phyloP scores from a whole-genome alignment of 2,888 invertebrate genomes.

The Aricia artaxerxes region DNA sequence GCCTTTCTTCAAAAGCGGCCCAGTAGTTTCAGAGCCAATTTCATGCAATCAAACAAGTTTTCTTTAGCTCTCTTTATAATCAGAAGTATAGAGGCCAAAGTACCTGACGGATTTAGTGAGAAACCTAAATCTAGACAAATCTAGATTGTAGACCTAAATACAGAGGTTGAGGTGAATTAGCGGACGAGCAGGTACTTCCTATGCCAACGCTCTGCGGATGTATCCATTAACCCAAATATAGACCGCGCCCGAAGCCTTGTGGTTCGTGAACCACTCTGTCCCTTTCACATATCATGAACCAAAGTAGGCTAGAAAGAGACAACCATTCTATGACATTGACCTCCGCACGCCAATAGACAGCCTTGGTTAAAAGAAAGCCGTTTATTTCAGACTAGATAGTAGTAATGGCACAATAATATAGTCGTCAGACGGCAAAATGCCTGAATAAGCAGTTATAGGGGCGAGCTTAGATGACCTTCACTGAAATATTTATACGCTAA shows the following conservation, averaged over 20 bases:
- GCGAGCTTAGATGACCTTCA: neutral
- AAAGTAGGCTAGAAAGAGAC: neutral
- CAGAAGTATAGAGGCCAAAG: neutral
- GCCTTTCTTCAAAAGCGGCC: too few relatives aligned
- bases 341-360: slow-evolving; percentile 24
- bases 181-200: slow-evolving; percentile 73
- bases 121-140: neutral
- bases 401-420: neutral
- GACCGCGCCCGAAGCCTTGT: slow-evolving; percentile 71
- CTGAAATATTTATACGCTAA: neutral
- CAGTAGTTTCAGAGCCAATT: too few relatives aligned
- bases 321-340: slow-evolving; percentile 24
- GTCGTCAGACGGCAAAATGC: slow-evolving; percentile 1
- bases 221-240: slow-evolving; percentile 80
- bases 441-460: neutral
- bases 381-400: slow-evolving; percentile 12
- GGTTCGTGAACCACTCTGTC: slow-evolving; percentile 50
- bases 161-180: slow-evolving; percentile 50
- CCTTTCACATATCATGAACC: slow-evolving; percentile 38
- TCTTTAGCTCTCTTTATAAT: too few relatives aligned
- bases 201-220: slow-evolving; percentile 71
- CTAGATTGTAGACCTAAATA: slow-evolving; percentile 19
- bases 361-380: slow-evolving; percentile 4
- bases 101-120: neutral
- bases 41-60: too few relatives aligned